Evolutionary conservation across 2,888 invertebrate genomes (phyloP).

Genomic region (Drosophila kuntzei): DNA sequence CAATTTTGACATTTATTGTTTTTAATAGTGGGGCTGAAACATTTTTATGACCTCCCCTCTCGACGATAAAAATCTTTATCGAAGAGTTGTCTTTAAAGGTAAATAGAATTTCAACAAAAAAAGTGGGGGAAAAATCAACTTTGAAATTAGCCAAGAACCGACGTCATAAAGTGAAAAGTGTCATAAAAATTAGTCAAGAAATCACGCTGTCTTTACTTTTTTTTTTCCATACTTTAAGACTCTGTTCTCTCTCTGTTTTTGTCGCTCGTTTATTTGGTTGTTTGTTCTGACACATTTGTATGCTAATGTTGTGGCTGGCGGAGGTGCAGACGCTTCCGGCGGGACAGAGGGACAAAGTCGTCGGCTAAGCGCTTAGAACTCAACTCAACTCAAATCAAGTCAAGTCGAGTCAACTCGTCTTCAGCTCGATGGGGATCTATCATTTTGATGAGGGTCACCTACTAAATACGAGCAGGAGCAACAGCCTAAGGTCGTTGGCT

Average conservation of each 20-base stretch:
- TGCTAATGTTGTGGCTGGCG: conserved; percentile 67
- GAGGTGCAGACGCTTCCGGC: conserved; percentile 69
- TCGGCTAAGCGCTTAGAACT: conserved; percentile 66
- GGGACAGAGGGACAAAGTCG: conserved; percentile 6
- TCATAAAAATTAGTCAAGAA: conserved; percentile 81
- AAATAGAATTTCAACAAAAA: conserved; percentile 47
- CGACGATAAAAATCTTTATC: conserved; percentile 69
- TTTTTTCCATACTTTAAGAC: conserved; percentile 3
- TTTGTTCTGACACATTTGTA: conserved; percentile 81
- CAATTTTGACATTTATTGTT: conserved; percentile 81
- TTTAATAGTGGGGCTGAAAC: conserved; percentile 63
- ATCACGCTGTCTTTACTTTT: conserved; percentile 61
- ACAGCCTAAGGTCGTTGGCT: conserved; percentile 49
- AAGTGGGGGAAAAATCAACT: conserved; percentile 21
- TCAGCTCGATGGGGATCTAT: conserved; percentile 67
- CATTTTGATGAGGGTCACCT: conserved; percentile 74
- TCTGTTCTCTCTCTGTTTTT: conserved; percentile 19
- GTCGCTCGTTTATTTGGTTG: conserved; percentile 65
- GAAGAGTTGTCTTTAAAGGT: conserved; percentile 48
- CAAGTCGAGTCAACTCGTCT: conserved; percentile 31
- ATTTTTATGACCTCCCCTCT: conserved; percentile 60
- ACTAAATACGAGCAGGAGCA: conserved; percentile 4
- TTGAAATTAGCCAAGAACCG: conserved; percentile 56
- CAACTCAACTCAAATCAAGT: conserved; percentile 35
- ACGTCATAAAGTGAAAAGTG: conserved; percentile 78